These are phyloP conservation scores for Eledone cirrhosa DNA, from an alignment of 2,888 invertebrate genomes.

Conservation along the genomic window DNA sequence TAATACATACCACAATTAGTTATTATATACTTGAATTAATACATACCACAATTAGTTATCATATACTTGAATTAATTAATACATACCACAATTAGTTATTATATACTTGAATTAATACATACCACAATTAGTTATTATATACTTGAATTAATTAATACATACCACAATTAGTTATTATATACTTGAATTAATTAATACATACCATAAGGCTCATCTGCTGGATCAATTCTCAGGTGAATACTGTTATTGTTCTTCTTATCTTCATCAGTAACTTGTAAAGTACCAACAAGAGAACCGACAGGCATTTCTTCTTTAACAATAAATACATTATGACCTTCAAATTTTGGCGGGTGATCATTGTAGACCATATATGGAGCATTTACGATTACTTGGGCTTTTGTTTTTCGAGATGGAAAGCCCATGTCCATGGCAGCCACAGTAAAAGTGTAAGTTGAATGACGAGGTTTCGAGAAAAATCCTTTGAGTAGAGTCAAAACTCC, in stretches of 20 bases:
- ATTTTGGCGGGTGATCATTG: slow-evolving; percentile 38
- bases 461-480: slow-evolving; percentile 40
- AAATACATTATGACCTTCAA: slow-evolving; percentile 34
- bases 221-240: slow-evolving; percentile 26
- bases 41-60: too few relatives aligned
- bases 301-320: slow-evolving; percentile 39
- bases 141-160: too few relatives aligned
- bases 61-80: too few relatives aligned
- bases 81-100: too few relatives aligned
- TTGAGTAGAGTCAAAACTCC: slow-evolving; percentile 35
- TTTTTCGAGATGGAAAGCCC: slow-evolving; percentile 37
- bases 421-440: slow-evolving; percentile 39
- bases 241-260: slow-evolving; percentile 28
- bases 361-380: slow-evolving; percentile 34
- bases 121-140: too few relatives aligned
- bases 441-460: slow-evolving; percentile 35
- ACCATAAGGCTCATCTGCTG: slow-evolving; percentile 27
- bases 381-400: slow-evolving; percentile 32
- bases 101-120: too few relatives aligned
- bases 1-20: too few relatives aligned
- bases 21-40: too few relatives aligned
- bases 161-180: too few relatives aligned
- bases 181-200: too few relatives aligned
- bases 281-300: slow-evolving; percentile 38
- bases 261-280: slow-evolving; percentile 31